Conservation (phyloP, 1,140 invertebrate genomes). For the Aphelenchoides fujianensis region DNA sequence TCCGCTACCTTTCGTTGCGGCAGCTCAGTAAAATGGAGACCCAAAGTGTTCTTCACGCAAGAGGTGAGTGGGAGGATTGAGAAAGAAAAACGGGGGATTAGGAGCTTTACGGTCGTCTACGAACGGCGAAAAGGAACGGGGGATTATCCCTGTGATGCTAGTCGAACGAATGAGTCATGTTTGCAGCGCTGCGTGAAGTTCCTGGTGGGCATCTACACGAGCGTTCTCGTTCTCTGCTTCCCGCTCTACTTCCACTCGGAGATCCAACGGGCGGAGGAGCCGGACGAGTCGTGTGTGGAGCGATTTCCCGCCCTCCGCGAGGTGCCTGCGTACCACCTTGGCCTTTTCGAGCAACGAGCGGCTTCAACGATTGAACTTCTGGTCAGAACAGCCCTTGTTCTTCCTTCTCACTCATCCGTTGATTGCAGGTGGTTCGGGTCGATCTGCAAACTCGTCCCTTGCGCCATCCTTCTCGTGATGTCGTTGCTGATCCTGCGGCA, state of each 20-base stretch:
- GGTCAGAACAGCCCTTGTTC: too few species aligned
- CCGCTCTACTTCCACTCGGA: conserved; percentile 55
- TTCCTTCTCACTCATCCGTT: too few species aligned
- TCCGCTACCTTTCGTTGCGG: conserved; percentile 49
- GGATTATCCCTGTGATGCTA: too few species aligned
- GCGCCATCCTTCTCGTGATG: conserved; percentile 48
- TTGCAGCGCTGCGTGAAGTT: conserved; percentile 34
- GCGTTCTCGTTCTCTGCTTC: conserved; percentile 42
- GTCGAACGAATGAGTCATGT: too few species aligned
- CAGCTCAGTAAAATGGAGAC: conserved; percentile 22
- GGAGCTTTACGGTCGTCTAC: too few species aligned
- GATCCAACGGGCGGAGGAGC: conserved; percentile 27
- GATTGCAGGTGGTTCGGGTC: conserved; percentile 48
- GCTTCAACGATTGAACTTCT: conserved; percentile 45
- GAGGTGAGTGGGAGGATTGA: conserved; percentile 38
- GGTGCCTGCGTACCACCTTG: conserved; percentile 16
- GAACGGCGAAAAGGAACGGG: too few species aligned
- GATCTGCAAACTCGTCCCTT: conserved; percentile 48
- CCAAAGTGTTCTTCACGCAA: conserved; percentile 46
- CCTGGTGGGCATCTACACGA: conserved; percentile 46
- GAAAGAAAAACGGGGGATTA: too few species aligned
- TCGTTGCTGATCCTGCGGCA: conserved; percentile 41
- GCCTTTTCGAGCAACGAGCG: conserved; percentile 20
- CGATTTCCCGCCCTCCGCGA: conserved; percentile 11
- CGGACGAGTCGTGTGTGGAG: conserved; percentile 10